Conservation (phyloP, 2,797 vertebrate genomes). For the Holocentrus rufus region DNA sequence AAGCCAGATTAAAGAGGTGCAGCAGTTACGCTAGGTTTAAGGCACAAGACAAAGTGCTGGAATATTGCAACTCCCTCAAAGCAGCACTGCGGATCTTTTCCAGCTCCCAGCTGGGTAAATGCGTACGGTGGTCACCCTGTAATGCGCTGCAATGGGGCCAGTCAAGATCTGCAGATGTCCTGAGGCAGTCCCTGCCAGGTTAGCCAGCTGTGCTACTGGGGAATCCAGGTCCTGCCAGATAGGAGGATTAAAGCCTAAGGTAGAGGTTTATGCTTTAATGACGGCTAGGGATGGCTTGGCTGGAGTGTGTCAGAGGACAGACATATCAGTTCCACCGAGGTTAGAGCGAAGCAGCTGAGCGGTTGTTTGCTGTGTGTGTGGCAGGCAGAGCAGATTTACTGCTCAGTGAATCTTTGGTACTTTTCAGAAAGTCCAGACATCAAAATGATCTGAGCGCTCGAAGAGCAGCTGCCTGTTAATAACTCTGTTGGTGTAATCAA, state of each 20-base stretch:
- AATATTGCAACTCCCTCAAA: constrained; percentile 18
- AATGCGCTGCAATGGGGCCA: constrained; percentile 39
- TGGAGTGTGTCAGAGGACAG: constrained; percentile 52
- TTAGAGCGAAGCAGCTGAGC: constrained; percentile 53
- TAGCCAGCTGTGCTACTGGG: constrained; percentile 73
- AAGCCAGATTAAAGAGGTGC: background rate
- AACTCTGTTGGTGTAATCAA: constrained; percentile 15
- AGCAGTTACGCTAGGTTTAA: background rate
- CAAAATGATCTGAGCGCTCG: constrained; percentile 5
- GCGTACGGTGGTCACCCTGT: constrained; percentile 38
- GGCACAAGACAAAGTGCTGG: background rate
- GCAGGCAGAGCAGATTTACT: constrained; percentile 31
- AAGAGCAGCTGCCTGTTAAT: constrained; percentile 1
- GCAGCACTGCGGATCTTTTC: constrained; percentile 17
- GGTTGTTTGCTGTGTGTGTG: constrained; percentile 42
- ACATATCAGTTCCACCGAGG: constrained; percentile 52
- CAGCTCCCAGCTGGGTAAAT: constrained; percentile 38
- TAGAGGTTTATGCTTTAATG: constrained; percentile 69
- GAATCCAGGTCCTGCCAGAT: constrained; percentile 64
- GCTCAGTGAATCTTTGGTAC: constrained; percentile 8
- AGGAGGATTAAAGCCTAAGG: constrained; percentile 74
- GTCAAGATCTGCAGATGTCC: constrained; percentile 71
- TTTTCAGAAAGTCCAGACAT: background rate
- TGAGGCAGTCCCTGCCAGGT: constrained; percentile 63
- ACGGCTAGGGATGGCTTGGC: constrained; percentile 65